phyloP scores from a whole-genome alignment of 2,113 vertebrate genomes.

The Oreochromis niloticus region DNA sequence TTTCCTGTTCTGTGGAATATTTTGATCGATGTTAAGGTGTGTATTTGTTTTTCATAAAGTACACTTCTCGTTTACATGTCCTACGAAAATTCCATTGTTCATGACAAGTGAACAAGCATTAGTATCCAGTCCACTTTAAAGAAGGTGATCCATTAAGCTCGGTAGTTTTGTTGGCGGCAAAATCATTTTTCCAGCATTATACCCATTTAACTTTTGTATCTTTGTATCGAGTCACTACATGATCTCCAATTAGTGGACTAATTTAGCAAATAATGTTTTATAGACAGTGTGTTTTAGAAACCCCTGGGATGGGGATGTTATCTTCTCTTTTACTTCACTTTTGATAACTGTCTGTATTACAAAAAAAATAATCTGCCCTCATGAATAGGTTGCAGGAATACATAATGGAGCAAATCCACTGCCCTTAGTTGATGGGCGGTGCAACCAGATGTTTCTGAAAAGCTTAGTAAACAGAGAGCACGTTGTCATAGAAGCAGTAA shows the following conservation, averaged over 20 bases:
- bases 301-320: not conserved
- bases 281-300: constrained; percentile 5
- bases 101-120: not conserved
- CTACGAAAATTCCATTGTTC: not conserved
- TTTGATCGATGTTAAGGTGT: not conserved
- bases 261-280: constrained; percentile 1
- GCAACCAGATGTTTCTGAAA: constrained; percentile 58
- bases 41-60: not conserved
- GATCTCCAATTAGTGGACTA: not conserved
- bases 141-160: not conserved
- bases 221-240: constrained; percentile 3
- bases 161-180: not conserved
- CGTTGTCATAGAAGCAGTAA: constrained; percentile 40
- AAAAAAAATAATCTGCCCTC: not conserved
- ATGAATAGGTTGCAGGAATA: not conserved
- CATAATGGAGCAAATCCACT: not conserved
- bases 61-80: not conserved
- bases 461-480: constrained; percentile 40
- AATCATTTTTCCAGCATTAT: not conserved
- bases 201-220: not conserved
- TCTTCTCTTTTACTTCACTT: not conserved
- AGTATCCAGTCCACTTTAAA: not conserved
- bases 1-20: not conserved
- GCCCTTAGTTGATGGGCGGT: not conserved
- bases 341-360: not conserved